A percentile compares a stretch with the other conserved stretches of the same genome.
Conservation (phyloP, 2,888 invertebrate genomes). For the Glaucopsyche alexis region DNA sequence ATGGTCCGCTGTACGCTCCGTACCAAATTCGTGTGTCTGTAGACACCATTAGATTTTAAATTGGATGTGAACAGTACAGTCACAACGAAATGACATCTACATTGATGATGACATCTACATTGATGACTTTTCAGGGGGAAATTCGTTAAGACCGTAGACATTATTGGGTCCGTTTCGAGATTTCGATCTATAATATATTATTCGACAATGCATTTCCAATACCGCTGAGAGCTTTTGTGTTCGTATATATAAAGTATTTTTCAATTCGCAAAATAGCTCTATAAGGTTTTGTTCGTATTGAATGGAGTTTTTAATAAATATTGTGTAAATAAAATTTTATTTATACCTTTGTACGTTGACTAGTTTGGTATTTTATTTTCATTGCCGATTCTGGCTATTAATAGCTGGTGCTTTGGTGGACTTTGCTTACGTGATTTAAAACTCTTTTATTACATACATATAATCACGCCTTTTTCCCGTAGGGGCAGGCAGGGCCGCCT, state of each 20-base stretch:
- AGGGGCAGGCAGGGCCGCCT: too few species aligned
- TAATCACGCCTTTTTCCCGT: too few species aligned
- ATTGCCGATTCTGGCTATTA: background rate
- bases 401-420: background rate
- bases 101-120: too few species aligned
- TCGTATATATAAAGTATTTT: constrained; percentile 11
- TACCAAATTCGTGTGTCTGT: too few species aligned
- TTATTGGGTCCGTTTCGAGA: background rate
- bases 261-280: constrained; percentile 12
- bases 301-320: constrained; percentile 12
- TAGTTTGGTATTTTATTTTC: background rate
- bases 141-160: too few species aligned
- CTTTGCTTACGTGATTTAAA: too few species aligned
- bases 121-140: too few species aligned
- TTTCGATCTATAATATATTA: constrained; percentile 5
- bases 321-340: constrained; percentile 17
- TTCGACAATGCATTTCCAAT: background rate
- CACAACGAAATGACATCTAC: too few species aligned
- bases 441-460: too few species aligned
- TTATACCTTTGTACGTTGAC: background rate
- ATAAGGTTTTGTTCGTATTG: constrained; percentile 5
- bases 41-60: too few species aligned
- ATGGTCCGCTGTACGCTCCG: too few species aligned
- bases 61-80: too few species aligned
- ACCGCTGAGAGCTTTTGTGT: background rate